Percentiles rank a stretch among this genome's conserved stretches.
Conservation (phyloP, 2,797 vertebrate species). For the Podarcis lilfordi region DNA sequence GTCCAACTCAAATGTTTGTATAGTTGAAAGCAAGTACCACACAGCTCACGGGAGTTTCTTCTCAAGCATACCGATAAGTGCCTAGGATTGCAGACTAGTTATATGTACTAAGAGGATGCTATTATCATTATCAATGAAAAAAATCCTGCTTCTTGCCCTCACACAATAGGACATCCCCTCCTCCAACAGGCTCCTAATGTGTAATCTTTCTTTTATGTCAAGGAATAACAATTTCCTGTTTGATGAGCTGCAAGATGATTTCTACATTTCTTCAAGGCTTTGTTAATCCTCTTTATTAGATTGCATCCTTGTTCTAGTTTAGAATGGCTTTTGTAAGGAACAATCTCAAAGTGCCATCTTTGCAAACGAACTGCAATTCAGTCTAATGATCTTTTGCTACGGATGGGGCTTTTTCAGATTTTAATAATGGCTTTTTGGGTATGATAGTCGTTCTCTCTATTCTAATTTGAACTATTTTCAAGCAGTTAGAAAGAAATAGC, state of each 20-base stretch:
- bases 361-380: conserved; percentile 69
- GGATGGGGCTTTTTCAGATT: conserved; percentile 48
- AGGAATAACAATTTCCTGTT: conserved; percentile 46
- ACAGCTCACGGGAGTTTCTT: background rate
- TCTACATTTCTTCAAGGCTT: conserved; percentile 61
- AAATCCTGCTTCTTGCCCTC: background rate
- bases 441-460: conserved; percentile 62
- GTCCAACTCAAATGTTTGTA: too few species aligned
- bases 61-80: background rate
- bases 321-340: conserved; percentile 63
- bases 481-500: conserved; percentile 71
- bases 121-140: background rate
- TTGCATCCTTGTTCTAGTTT: conserved; percentile 67
- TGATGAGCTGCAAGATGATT: conserved; percentile 54
- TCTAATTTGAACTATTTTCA: conserved; percentile 74
- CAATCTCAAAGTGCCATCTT: conserved; percentile 61
- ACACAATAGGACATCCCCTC: background rate
- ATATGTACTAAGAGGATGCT: background rate
- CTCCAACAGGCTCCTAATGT: background rate
- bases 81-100: background rate
- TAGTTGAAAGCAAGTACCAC: background rate
- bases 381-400: conserved; percentile 44
- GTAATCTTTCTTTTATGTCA: background rate
- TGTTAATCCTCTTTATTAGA: conserved; percentile 57
- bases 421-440: conserved; percentile 58